phyloP scores from a whole-genome alignment of 2,888 invertebrate genomes.

The Chrysolina haemoptera region DNA sequence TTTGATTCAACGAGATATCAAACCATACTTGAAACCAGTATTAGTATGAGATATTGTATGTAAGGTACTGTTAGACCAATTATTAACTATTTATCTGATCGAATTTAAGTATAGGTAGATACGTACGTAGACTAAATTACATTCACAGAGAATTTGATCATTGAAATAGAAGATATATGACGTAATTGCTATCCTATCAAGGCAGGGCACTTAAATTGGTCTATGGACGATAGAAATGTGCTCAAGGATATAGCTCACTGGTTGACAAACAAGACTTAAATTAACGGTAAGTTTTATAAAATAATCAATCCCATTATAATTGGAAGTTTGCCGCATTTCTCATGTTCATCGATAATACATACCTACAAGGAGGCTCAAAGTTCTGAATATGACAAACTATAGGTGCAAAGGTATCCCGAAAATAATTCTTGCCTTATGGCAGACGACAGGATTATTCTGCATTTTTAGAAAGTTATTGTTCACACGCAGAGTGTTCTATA shows the following conservation, averaged over 20 bases:
- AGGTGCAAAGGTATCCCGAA: too few relatives aligned
- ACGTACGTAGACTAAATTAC: conserved; percentile 45
- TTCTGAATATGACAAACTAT: too few relatives aligned
- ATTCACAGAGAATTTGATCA: conserved; percentile 15
- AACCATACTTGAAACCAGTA: conserved; percentile 11
- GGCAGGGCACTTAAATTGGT: conserved; percentile 17
- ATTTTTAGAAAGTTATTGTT: too few relatives aligned
- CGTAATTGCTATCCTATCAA: conserved; percentile 17
- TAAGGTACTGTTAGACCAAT: conserved; percentile 61
- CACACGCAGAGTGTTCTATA: too few relatives aligned
- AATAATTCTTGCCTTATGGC: too few relatives aligned
- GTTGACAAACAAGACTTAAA: conserved; percentile 18
- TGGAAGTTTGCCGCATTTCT: neutral
- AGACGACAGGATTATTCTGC: too few relatives aligned
- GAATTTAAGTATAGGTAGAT: conserved; percentile 52
- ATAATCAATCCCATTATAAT: neutral
- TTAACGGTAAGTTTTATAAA: conserved; percentile 1
- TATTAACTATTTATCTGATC: conserved; percentile 63
- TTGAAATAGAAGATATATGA: conserved; percentile 22
- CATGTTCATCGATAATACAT: neutral
- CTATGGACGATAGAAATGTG: conserved; percentile 5
- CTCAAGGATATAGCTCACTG: conserved; percentile 20
- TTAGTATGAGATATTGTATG: conserved; percentile 32
- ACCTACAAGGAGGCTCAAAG: too few relatives aligned
- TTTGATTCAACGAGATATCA: conserved; percentile 8